A percentile compares a stretch with the other conserved stretches of the same genome.
These are phyloP conservation scores for Cettia cetti DNA, from an alignment of 2,113 vertebrate species.

Conservation along the genomic window DNA sequence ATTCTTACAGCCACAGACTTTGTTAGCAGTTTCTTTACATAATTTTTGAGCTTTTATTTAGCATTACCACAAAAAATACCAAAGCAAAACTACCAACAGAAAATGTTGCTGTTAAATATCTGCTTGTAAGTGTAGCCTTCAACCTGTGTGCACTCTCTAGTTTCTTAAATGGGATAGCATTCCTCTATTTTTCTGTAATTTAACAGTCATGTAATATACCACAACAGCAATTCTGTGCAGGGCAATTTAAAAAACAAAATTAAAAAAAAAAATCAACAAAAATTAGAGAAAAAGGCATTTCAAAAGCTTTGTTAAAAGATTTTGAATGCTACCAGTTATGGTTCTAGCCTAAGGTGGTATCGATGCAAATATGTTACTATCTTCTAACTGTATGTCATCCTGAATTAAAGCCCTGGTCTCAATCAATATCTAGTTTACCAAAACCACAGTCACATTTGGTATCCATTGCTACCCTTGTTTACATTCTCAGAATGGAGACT, in stretches of 20 bases:
- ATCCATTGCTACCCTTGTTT: slow-evolving; percentile 36
- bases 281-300: background rate
- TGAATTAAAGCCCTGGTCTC: background rate
- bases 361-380: background rate
- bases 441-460: slow-evolving; percentile 49
- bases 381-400: background rate
- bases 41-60: background rate
- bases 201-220: background rate
- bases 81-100: background rate
- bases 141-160: background rate
- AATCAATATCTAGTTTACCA: background rate
- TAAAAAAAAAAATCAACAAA: rapidly evolving
- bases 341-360: background rate
- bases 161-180: background rate
- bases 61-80: background rate
- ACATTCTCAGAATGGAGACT: background rate
- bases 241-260: background rate
- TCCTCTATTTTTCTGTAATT: background rate
- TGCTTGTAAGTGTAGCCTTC: background rate
- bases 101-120: background rate
- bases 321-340: background rate
- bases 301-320: background rate
- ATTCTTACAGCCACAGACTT: background rate
- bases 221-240: background rate
- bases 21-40: background rate